A percentile compares a stretch with the other conserved stretches of the same genome.
Conservation (phyloP, 2,113 vertebrate species). For the Oreochromis spilurus region DNA sequence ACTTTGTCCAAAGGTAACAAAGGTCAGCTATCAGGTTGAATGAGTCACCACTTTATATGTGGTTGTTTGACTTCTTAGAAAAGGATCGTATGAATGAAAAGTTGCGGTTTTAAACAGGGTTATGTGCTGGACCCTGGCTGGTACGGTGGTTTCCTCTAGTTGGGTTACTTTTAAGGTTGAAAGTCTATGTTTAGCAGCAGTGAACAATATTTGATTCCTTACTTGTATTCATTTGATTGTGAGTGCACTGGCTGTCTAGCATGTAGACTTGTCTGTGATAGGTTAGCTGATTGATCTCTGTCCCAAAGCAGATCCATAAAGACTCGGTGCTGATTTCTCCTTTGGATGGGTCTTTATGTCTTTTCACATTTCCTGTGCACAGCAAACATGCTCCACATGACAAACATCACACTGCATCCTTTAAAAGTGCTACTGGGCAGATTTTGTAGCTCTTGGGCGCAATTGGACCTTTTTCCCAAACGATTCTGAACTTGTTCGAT, state of each 20-base stretch:
- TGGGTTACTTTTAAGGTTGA: background rate
- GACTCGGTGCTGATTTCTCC: background rate
- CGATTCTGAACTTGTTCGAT: background rate
- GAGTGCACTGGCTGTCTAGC: background rate
- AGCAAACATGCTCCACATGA: background rate
- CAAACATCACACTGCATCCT: background rate
- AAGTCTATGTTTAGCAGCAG: background rate
- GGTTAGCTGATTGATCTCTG: background rate
- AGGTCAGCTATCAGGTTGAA: background rate
- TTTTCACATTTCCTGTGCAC: background rate
- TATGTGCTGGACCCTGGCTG: background rate
- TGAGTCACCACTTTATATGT: background rate
- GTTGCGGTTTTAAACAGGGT: rapidly evolving
- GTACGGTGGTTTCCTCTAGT: background rate
- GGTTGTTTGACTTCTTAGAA: background rate
- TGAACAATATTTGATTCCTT: background rate
- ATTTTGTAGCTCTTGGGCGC: background rate
- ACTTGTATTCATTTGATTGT: background rate
- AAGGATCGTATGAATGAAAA: background rate
- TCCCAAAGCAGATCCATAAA: background rate
- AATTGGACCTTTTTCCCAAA: rapidly evolving
- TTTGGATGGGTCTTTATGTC: background rate
- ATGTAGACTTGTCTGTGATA: background rate
- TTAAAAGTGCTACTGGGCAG: too few relatives aligned
- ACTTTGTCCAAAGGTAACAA: background rate